Conservation (phyloP, 2,888 invertebrate species). For the Pandemis heparana region DNA sequence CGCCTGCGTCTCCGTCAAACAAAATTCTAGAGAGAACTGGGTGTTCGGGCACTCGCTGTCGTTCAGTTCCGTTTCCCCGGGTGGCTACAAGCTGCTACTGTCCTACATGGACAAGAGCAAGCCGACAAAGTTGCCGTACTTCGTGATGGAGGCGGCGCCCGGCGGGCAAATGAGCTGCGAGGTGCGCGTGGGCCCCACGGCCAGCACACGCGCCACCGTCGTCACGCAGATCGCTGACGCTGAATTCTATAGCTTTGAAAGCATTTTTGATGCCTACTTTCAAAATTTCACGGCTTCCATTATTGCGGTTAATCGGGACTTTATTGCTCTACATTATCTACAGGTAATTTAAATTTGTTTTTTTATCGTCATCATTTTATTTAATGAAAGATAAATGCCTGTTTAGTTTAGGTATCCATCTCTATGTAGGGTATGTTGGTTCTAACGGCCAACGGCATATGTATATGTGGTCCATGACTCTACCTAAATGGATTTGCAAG, state of each 20-base stretch:
- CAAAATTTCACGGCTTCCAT: conserved; percentile 71
- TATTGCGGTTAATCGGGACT: conserved; percentile 78
- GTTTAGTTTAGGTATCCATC: too few relatives aligned
- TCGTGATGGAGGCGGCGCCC: conserved; percentile 80
- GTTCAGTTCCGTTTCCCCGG: conserved; percentile 80
- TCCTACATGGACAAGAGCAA: conserved; percentile 72
- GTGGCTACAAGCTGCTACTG: conserved; percentile 75
- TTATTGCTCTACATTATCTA: conserved; percentile 77
- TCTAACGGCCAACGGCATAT: too few relatives aligned
- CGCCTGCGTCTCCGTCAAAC: conserved; percentile 72
- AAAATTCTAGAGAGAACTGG: conserved; percentile 69
- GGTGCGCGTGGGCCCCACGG: conserved; percentile 72
- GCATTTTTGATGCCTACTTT: conserved; percentile 76
- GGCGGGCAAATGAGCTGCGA: conserved; percentile 81
- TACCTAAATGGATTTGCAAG: too few relatives aligned
- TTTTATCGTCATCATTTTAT: too few relatives aligned
- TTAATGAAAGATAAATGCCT: too few relatives aligned
- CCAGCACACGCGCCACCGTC: conserved; percentile 69
- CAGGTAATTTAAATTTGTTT: conserved; percentile 60
- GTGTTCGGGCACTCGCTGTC: conserved; percentile 74
- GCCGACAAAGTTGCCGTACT: conserved; percentile 69
- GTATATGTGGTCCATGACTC: too few relatives aligned
- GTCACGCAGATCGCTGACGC: conserved; percentile 75
- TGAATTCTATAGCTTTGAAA: conserved; percentile 76
- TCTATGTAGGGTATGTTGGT: too few relatives aligned